Evolutionary conservation across 2,797 vertebrate genomes (phyloP), one percentile per base, ranked within the genome.

Genomic region (Myotis findleyi): DNA sequence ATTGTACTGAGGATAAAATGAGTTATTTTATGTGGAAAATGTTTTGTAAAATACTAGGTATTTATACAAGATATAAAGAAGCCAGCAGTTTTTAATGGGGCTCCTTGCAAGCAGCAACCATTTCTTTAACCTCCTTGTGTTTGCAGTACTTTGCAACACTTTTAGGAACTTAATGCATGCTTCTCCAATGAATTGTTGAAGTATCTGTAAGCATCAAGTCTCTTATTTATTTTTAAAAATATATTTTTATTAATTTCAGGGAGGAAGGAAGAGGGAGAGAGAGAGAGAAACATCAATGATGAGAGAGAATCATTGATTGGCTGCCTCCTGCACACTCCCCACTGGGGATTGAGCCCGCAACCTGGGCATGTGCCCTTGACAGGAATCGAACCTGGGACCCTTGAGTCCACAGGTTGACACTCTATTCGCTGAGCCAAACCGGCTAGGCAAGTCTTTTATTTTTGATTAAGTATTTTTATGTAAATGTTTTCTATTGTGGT

Each of bases 401-500:
- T 44, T 44, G 41, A 44, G 41, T 44, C 41, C 41, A 9, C 9
- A 44, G 41, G 41, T 11, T 7, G 41, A 44, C 41, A 7, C 41
- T 44, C 41, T 44, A 2, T 44, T 9, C 41, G 10, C 41, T 10
- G 41, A 44, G 41, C 41, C 41, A 44, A 44, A 44, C 41, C 2
- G 9, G 41, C 41, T 44, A 44, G 41, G 41, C 51, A 88, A 62
- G 36, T 49, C 30, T 95, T 91, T 80, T 21, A 76, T 87, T 93
- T 93, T 89, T 89, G 66, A 95, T 87, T 81, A 68, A 93, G 27
- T 76, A 51, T 73, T 95, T 83, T 87, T 83, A 76, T 68, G 59
- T 41, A 80, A 89, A 80, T 5, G 3, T 38, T 91, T 91, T 64
- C 76, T 82, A 27, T 57, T 92, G 64, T 81, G n/a, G n/a, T 87